Conservation (phyloP, 2,888 invertebrate genomes). For the Heliconius ismenius region DNA sequence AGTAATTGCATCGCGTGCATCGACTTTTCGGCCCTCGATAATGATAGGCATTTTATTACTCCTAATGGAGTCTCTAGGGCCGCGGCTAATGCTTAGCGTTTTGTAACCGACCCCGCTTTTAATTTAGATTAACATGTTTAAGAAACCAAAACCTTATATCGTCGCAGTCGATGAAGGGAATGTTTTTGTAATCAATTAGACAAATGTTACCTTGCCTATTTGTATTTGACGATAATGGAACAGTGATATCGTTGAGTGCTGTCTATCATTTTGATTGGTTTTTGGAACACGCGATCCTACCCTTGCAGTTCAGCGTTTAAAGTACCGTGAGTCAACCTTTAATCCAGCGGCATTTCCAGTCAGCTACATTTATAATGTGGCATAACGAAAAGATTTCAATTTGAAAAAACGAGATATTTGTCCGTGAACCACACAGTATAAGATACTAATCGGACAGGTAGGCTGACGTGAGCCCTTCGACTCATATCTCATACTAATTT, state of each 20-base stretch:
- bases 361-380: slow-evolving; percentile 72
- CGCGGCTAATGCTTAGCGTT: slow-evolving; percentile 71
- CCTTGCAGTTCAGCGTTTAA: slow-evolving; percentile 39
- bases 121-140: slow-evolving; percentile 78
- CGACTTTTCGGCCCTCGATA: slow-evolving; percentile 81
- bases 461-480: slow-evolving; percentile 61
- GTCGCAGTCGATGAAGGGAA: slow-evolving; percentile 48
- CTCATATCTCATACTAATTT: slow-evolving; percentile 47
- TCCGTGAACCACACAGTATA: slow-evolving; percentile 73
- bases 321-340: slow-evolving; percentile 68
- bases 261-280: slow-evolving; percentile 71
- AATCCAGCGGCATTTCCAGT: slow-evolving; percentile 67
- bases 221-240: slow-evolving; percentile 64
- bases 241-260: slow-evolving; percentile 70
- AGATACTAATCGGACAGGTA: slow-evolving; percentile 80
- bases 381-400: slow-evolving; percentile 79
- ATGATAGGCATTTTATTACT: slow-evolving; percentile 82
- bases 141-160: slow-evolving; percentile 57
- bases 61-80: slow-evolving; percentile 82
- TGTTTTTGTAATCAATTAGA: slow-evolving; percentile 76
- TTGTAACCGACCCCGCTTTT: slow-evolving; percentile 70
- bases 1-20: slow-evolving; percentile 83
- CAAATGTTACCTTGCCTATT: slow-evolving; percentile 56
- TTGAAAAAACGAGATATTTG: slow-evolving; percentile 67
- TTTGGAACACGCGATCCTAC: slow-evolving; percentile 62